A percentile compares a stretch with the other conserved stretches of the same genome.
Conservation (phyloP, 2,888 invertebrate genomes). For the Lasioglossum calceatum region DNA sequence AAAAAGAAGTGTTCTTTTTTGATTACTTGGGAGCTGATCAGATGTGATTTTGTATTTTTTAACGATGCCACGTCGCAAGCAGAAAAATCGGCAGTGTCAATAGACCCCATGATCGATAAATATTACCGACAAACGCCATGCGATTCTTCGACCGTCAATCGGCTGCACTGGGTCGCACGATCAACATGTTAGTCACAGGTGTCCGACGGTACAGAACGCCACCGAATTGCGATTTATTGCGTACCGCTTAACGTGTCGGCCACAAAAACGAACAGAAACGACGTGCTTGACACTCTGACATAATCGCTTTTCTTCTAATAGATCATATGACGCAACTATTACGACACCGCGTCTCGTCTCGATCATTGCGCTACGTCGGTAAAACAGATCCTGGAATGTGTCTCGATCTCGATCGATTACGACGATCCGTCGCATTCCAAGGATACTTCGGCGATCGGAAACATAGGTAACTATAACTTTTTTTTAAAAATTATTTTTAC, state of each 20-base stretch:
- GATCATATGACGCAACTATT: conserved; percentile 40
- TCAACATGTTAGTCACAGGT: neutral
- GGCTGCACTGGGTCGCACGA: neutral
- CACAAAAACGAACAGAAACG: neutral
- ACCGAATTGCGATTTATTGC: conserved; percentile 9
- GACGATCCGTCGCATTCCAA: no score
- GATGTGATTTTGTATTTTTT: neutral
- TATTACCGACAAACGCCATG: neutral
- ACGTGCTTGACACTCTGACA: conserved; percentile 21
- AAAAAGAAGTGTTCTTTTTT: neutral
- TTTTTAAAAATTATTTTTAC: no score
- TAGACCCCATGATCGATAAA: neutral
- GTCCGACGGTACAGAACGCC: neutral
- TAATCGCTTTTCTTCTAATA: conserved; percentile 43
- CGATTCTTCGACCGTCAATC: neutral
- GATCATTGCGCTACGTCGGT: conserved; percentile 23
- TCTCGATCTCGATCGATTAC: neutral
- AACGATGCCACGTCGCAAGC: neutral
- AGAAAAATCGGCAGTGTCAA: neutral
- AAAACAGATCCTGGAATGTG: conserved; percentile 23
- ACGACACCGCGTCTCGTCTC: neutral
- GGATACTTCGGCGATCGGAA: neutral
- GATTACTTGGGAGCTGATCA: neutral
- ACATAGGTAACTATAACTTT: neutral
- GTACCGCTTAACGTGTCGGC: neutral